These are phyloP conservation scores for Saturnia japonica DNA, from an alignment of 2,888 invertebrate genomes.

Conservation along the genomic window DNA sequence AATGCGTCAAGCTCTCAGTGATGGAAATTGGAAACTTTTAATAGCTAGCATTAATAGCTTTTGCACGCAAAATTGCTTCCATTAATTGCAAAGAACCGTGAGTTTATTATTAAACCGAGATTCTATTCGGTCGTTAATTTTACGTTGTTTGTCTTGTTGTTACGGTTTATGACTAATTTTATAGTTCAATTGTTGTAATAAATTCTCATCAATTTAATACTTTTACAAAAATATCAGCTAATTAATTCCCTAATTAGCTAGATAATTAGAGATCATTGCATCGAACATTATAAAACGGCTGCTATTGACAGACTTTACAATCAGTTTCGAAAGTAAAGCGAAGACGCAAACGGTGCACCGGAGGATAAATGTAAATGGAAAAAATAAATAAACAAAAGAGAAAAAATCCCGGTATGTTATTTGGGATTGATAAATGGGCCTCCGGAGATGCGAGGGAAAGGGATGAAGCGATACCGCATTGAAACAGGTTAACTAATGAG, in stretches of 20 bases:
- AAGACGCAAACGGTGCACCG: slow-evolving; percentile 66
- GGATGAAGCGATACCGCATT: slow-evolving; percentile 63
- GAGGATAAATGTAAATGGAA: slow-evolving; percentile 76
- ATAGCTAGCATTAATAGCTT: slow-evolving; percentile 62
- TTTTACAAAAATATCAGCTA: slow-evolving; percentile 41
- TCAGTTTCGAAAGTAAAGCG: slow-evolving; percentile 75
- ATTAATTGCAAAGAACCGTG: slow-evolving; percentile 57
- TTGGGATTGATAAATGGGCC: slow-evolving; percentile 81
- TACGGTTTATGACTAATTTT: slow-evolving; percentile 36
- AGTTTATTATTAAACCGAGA: slow-evolving; percentile 54
- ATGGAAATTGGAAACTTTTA: slow-evolving; percentile 67
- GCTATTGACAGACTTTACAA: slow-evolving; percentile 76
- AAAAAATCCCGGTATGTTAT: slow-evolving; percentile 80
- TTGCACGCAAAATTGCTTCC: slow-evolving; percentile 63
- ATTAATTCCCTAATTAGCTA: slow-evolving; percentile 61
- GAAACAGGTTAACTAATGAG: slow-evolving; percentile 72
- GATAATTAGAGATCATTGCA: slow-evolving; percentile 71
- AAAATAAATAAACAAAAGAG: slow-evolving; percentile 77
- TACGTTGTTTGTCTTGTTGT: slow-evolving; percentile 47
- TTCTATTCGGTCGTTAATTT: slow-evolving; percentile 47
- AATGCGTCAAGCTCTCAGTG: slow-evolving; percentile 54
- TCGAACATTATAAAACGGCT: slow-evolving; percentile 67
- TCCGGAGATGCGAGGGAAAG: slow-evolving; percentile 68
- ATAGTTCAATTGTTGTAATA: slow-evolving; percentile 40
- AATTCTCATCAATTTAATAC: slow-evolving; percentile 35